Evolutionary conservation across 2,113 vertebrate species (phyloP).

Genomic region (Australoheros scitulus): DNA sequence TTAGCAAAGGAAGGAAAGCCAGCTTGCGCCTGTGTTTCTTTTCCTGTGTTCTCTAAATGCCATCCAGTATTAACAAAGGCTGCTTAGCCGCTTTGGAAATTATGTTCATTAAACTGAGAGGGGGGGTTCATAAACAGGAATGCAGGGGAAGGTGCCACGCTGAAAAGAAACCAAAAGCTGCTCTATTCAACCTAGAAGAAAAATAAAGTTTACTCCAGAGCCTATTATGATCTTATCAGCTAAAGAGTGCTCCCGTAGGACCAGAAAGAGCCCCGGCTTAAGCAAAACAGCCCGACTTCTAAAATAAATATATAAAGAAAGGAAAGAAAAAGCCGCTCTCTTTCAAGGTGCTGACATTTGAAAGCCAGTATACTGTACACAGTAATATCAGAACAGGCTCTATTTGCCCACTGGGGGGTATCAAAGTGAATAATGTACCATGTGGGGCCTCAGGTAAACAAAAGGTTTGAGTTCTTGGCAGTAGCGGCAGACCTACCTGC

Average conservation of each 20-base stretch:
- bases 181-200: constrained; percentile 46
- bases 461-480: background rate
- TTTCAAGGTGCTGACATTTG: constrained; percentile 54
- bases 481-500: constrained; percentile 23
- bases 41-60: constrained; percentile 57
- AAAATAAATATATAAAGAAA: background rate
- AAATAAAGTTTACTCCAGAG: constrained; percentile 25
- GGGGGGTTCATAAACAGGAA: constrained; percentile 28
- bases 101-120: constrained; percentile 48
- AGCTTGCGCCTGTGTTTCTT: constrained; percentile 15
- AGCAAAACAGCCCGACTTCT: background rate
- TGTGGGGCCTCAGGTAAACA: constrained; percentile 40
- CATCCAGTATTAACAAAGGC: constrained; percentile 49
- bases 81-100: constrained; percentile 49
- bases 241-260: constrained; percentile 50
- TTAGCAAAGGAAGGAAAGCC: constrained; percentile 33
- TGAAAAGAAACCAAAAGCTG: constrained; percentile 34
- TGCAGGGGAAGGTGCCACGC: constrained; percentile 10
- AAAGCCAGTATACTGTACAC: constrained; percentile 34
- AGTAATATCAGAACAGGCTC: constrained; percentile 29
- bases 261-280: background rate
- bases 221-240: constrained; percentile 59
- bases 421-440: constrained; percentile 14
- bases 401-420: constrained; percentile 32
- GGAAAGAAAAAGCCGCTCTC: background rate